Conservation (phyloP, 2,113 vertebrate genomes). For the Apodemus speciosus region DNA sequence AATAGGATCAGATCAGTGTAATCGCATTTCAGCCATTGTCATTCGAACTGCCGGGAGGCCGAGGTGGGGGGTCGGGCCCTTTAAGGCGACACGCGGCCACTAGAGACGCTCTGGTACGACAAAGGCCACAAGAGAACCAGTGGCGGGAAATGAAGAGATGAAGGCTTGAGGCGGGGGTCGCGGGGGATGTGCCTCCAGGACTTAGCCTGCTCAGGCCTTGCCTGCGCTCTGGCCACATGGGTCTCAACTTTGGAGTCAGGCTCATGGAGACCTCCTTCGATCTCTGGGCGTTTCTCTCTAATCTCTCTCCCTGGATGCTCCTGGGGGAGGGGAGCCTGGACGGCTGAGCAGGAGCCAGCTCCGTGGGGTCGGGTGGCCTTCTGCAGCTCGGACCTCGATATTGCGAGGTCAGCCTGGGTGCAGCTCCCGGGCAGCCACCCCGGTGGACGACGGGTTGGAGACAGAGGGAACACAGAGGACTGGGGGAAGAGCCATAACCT, state of each 20-base stretch:
- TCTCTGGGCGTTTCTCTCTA: background rate
- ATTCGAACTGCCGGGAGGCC: background rate
- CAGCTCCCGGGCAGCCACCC: background rate
- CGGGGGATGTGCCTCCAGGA: background rate
- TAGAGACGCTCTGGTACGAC: slow-evolving; percentile 39
- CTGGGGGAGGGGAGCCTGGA: background rate
- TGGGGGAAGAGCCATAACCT: background rate
- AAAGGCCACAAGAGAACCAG: slow-evolving; percentile 81
- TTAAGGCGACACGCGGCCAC: slow-evolving; percentile 63
- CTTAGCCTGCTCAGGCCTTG: too few species aligned
- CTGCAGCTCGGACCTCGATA: background rate
- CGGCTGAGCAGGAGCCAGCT: background rate
- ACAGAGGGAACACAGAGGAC: background rate
- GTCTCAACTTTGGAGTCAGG: background rate
- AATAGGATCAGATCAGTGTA: slow-evolving; percentile 64
- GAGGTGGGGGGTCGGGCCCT: slow-evolving; percentile 53
- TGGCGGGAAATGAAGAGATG: slow-evolving; percentile 90
- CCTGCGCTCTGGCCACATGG: background rate
- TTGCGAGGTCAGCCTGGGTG: background rate
- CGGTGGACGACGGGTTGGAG: background rate
- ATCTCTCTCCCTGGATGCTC: background rate
- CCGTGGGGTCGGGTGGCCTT: background rate
- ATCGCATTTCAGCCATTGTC: slow-evolving; percentile 72
- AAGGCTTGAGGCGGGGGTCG: slow-evolving; percentile 71
- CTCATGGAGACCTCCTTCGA: too few species aligned